A percentile compares a stretch with the other conserved stretches of the same genome.
Conservation (phyloP, 2,113 vertebrate species). For the Athene noctua region DNA sequence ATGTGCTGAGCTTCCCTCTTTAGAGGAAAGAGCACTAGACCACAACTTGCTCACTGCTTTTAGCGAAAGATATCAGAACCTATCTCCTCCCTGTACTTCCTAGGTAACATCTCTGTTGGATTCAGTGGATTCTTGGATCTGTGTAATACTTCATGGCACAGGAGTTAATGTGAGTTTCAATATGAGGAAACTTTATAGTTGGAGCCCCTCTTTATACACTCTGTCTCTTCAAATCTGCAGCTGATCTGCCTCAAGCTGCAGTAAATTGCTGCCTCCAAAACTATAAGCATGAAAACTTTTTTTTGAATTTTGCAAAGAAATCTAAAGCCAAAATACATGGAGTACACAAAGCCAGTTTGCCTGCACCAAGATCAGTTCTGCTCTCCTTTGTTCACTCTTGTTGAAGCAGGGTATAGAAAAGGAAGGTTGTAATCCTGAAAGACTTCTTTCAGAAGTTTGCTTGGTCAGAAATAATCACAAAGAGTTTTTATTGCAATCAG, state of each 20-base stretch:
- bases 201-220: background rate
- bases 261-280: background rate
- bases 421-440: background rate
- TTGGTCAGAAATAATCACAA: background rate
- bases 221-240: background rate
- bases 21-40: background rate
- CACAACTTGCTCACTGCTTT: background rate
- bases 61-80: background rate
- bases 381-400: background rate
- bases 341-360: background rate
- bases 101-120: background rate
- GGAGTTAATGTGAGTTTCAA: background rate
- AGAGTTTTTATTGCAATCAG: background rate
- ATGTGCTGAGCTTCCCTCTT: background rate
- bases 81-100: background rate
- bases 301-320: background rate
- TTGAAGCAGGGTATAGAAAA: rapidly evolving
- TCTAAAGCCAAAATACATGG: background rate
- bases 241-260: background rate
- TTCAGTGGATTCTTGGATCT: background rate
- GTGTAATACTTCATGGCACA: background rate
- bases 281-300: background rate
- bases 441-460: background rate
- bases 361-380: background rate
- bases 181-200: background rate